Percentiles rank a stretch among this genome's conserved stretches.
phyloP scores from a whole-genome alignment of 2,113 vertebrate genomes.

The Peromyscus maniculatus region DNA sequence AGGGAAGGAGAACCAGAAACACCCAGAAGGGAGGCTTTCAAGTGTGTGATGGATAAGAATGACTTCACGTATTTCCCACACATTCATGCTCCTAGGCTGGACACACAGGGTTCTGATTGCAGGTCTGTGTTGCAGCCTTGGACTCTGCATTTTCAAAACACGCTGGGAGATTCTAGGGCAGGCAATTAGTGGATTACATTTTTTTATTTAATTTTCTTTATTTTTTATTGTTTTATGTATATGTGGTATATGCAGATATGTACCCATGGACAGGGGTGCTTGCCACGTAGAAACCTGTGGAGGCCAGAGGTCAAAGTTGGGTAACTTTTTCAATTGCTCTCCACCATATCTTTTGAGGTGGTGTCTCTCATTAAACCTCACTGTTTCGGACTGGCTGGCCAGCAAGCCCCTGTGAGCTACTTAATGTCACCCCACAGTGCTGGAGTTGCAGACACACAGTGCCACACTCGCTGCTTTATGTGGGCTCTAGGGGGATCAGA shows the following conservation, averaged over 20 bases:
- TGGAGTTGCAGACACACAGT: not conserved
- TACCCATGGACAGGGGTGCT: not conserved
- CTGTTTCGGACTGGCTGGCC: not conserved
- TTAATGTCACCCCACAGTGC: not conserved
- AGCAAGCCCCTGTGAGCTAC: not conserved
- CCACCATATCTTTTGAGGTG: not conserved
- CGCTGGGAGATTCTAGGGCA: not conserved
- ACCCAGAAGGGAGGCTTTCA: constrained; percentile 19
- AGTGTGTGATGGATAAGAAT: not conserved
- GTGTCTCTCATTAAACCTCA: not conserved
- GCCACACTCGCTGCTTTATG: too few species aligned
- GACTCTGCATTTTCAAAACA: not conserved
- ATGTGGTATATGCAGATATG: not conserved
- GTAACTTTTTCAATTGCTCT: not conserved
- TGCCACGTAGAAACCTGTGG: not conserved
- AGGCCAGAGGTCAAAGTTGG: not conserved
- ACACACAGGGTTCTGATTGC: not conserved
- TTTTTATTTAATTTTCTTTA: not conserved
- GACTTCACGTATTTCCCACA: not conserved
- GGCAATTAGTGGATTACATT: not conserved
- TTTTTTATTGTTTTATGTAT: not conserved
- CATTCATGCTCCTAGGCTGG: not conserved
- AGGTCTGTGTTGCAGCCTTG: not conserved
- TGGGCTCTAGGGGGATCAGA: not conserved
- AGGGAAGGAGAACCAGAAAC: not conserved